These are phyloP conservation scores for Australoheros facetus DNA, from an alignment of 2,797 vertebrate genomes.

Conservation along the genomic window DNA sequence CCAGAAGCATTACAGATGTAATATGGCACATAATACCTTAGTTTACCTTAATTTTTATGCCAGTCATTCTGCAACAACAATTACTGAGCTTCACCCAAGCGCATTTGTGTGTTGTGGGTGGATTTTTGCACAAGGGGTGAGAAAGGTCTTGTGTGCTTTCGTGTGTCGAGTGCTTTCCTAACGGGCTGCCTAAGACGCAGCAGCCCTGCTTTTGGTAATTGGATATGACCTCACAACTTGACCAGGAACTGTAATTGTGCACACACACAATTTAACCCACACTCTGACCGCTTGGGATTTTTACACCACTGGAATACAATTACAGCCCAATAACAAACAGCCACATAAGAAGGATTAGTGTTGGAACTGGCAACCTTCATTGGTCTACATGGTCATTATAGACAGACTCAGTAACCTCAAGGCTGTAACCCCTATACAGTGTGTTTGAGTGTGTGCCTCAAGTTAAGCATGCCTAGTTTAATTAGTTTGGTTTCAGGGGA, in stretches of 20 bases:
- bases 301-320: constrained; percentile 61
- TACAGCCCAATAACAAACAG: constrained; percentile 45
- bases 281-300: constrained; percentile 44
- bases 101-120: not conserved
- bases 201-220: constrained; percentile 58
- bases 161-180: constrained; percentile 7
- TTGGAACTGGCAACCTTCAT: constrained; percentile 65
- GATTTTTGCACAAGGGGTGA: constrained; percentile 3
- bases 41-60: not conserved
- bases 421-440: constrained; percentile 31
- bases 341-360: constrained; percentile 68
- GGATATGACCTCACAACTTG: constrained; percentile 69
- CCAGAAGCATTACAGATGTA: not conserved
- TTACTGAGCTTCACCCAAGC: not conserved
- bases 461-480: constrained; percentile 6
- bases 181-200: constrained; percentile 33
- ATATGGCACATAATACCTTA: not conserved
- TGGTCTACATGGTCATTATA: constrained; percentile 58
- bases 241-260: constrained; percentile 47
- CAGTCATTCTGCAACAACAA: not conserved
- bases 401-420: constrained; percentile 44
- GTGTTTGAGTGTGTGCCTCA: not conserved
- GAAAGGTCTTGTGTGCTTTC: constrained; percentile 30
- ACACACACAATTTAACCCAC: constrained; percentile 28
- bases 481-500: constrained; percentile 12